Evolutionary conservation across 1,140 invertebrate genomes (phyloP).

Genomic region (Lepidotrigona ventralis): DNA sequence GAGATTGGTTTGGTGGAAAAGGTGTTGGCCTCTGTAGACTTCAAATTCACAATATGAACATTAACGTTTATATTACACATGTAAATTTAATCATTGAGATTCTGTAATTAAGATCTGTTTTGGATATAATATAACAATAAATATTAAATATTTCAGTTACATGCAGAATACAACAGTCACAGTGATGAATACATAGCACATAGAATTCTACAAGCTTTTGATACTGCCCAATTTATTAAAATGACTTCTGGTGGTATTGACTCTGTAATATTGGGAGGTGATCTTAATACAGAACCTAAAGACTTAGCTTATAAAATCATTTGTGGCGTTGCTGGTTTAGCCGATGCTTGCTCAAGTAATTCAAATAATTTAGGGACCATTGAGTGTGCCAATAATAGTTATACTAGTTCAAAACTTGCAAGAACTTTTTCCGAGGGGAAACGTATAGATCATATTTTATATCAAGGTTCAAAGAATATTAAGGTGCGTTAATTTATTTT

Average conservation of each 20-base stretch:
- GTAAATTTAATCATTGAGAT: conserved; percentile 82
- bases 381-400: conserved; percentile 91
- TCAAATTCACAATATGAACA: conserved; percentile 83
- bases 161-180: conserved; percentile 94
- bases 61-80: conserved; percentile 96
- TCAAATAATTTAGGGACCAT: conserved; percentile 83
- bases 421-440: conserved; percentile 87
- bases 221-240: conserved; percentile 95
- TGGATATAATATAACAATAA: not conserved
- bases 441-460: conserved; percentile 95
- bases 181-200: conserved; percentile 95
- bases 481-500: conserved; percentile 74
- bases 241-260: conserved; percentile 89
- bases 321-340: conserved; percentile 79
- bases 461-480: conserved; percentile 80
- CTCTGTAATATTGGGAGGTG: conserved; percentile 92
- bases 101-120: conserved; percentile 5
- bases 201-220: conserved; percentile 94
- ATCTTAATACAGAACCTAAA: conserved; percentile 94
- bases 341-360: conserved; percentile 72
- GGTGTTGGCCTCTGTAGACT: conserved; percentile 94
- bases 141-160: conserved; percentile 83
- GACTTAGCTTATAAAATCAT: conserved; percentile 90
- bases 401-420: conserved; percentile 82
- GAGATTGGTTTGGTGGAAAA: conserved; percentile 99